Base-by-base conservation (phyloP, 2,888 invertebrate genomes). In the Zygogramma bicolorata region DNA sequence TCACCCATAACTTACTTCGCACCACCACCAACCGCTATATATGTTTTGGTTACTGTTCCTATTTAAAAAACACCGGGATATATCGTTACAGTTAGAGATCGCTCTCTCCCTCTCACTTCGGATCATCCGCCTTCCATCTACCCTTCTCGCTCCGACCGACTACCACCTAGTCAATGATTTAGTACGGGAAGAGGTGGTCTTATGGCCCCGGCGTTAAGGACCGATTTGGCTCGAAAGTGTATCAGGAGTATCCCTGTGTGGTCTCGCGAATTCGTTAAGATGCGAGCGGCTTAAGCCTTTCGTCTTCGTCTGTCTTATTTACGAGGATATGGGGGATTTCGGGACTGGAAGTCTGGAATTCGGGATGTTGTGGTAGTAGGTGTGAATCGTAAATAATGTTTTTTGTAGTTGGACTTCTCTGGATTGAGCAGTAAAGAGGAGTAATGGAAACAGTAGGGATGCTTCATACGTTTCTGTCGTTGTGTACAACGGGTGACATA, bases 21-120 rank as follows among this genome's bases (percentile, higher is more conserved):
- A 82, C 83, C 82, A 82, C 79, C 80, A 81, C 81, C 84, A 86
- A 86, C 86, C 86, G 85, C 86, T 86, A 85, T 86, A 86, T 85
- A 86, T 86, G 86, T 86, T 86, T 85, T 84, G 86, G 86, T 86
- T 86, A 83, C 82, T 83, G 81, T 82, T 80, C 81, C 82, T 82
- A 83, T 82, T 81, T 74, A 82, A 84, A 84, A 85, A 83, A 77
- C 79, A 69, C 78, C 76, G 80, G 84, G 85, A 85, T 85, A 85
- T 85, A 85, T 85, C 80, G 85, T 82, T 81, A 77, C 81, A 79
- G 84, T 82, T 82, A 80, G 81, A 80, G 81, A 83, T 82, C 81
- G 81, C 78, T 75, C 68, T 60, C 59, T 65, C 70, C 59, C 38
- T 77, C 79, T 76, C 75, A 62, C 25, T 75, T 66, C 40, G 4